Conservation (phyloP, 2,113 vertebrate genomes). For the Phodopus roborovskii region DNA sequence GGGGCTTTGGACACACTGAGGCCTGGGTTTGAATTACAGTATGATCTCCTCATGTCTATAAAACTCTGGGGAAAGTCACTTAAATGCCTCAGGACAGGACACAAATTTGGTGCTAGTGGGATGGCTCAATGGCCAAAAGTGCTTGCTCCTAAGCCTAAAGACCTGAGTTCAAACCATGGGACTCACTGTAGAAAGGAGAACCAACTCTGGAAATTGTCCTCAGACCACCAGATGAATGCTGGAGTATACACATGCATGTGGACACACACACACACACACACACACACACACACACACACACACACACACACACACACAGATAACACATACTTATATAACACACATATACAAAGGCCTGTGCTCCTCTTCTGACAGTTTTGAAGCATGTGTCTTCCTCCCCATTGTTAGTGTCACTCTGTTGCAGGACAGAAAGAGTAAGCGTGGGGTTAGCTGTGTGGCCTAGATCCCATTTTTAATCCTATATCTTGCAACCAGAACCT, state of each 20-base stretch:
- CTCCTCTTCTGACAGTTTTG: neutral
- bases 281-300: neutral
- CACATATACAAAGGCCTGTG: neutral
- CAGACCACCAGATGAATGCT: neutral
- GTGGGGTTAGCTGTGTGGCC: neutral
- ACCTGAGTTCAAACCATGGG: too few relatives aligned
- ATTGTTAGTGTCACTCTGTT: neutral
- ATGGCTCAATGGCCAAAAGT: neutral
- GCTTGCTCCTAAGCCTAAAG: neutral
- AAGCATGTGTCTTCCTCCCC: neutral
- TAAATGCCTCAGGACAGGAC: neutral
- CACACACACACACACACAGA: too few relatives aligned
- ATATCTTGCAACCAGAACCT: neutral
- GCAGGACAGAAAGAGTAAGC: neutral
- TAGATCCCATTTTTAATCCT: neutral
- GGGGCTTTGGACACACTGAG: neutral
- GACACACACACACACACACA: neutral
- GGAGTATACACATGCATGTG: neutral
- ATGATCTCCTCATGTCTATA: too few relatives aligned
- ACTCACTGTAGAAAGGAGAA: neutral
- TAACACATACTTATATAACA: too few relatives aligned
- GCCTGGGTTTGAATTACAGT: neutral
- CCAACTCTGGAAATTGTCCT: neutral
- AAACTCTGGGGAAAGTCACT: neutral
- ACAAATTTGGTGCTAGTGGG: neutral